These are phyloP conservation scores for Acanthornis magna DNA, from an alignment of 2,797 vertebrate genomes.

Conservation along the genomic window DNA sequence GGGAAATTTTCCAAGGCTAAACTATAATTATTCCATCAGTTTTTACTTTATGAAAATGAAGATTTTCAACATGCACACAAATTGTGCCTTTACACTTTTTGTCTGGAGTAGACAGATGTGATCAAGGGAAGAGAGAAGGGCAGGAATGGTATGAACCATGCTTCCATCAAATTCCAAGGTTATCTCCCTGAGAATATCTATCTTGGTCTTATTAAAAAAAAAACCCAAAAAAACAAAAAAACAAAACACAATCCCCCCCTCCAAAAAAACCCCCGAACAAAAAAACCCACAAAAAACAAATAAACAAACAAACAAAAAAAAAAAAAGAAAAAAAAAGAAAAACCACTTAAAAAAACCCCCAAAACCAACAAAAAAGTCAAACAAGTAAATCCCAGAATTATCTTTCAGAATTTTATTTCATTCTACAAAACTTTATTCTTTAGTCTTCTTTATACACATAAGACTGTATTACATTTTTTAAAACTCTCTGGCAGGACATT, in stretches of 20 bases:
- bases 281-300: too few relatives aligned
- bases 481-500: not conserved
- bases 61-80: not conserved
- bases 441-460: not conserved
- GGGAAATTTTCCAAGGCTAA: not conserved
- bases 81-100: not conserved
- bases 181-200: not conserved
- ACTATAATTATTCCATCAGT: not conserved
- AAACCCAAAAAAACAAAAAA: not conserved
- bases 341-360: not conserved
- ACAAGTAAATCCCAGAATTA: accelerated
- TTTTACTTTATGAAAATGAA: not conserved
- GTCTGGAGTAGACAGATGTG: not conserved
- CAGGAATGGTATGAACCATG: not conserved
- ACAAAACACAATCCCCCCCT: too few relatives aligned
- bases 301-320: not conserved
- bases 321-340: not conserved
- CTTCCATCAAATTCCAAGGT: not conserved
- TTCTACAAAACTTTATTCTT: not conserved
- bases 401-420: not conserved
- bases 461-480: not conserved
- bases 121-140: not conserved
- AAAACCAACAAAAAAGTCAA: not conserved
- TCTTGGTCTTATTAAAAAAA: not conserved
- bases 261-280: not conserved